Conservation (phyloP, 35 echinoderm and acorn worm genomes). For the Ophiothrix spiculata region DNA sequence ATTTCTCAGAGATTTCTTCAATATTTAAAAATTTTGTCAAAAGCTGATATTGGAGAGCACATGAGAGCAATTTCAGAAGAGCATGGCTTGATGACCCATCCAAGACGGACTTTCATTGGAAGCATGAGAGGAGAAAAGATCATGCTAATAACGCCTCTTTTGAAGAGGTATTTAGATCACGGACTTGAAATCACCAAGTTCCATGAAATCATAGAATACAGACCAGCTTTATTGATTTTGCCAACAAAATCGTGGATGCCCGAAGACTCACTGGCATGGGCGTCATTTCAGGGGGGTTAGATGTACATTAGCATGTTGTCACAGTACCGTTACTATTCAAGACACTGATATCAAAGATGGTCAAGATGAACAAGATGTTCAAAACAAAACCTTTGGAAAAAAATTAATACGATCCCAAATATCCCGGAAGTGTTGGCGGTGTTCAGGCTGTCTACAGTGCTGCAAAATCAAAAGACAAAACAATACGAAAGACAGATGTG, state of each 20-base stretch:
- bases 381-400: too few relatives aligned
- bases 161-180: constrained; percentile 18
- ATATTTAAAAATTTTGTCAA: constrained; percentile 20
- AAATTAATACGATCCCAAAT: constrained; percentile 31
- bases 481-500: neutral
- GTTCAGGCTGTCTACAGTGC: constrained; percentile 29
- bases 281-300: too few relatives aligned
- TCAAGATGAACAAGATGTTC: neutral
- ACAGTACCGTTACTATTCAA: constrained; percentile 1
- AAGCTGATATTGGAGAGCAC: constrained; percentile 15
- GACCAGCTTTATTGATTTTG: constrained; percentile 24
- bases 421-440: constrained; percentile 47
- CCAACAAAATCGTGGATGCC: neutral
- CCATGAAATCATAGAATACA: neutral
- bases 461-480: neutral
- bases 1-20: constrained; percentile 10
- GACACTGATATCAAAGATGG: constrained; percentile 10
- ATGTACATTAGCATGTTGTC: constrained; percentile 23
- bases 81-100: neutral
- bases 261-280: neutral
- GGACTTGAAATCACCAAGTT: constrained; percentile 8
- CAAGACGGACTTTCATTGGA: constrained; percentile 18
- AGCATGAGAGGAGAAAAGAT: too few relatives aligned
- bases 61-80: neutral
- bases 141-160: constrained; percentile 27